Conservation (phyloP, 2,797 vertebrate species). For the Dendrocincla tyrannina region DNA sequence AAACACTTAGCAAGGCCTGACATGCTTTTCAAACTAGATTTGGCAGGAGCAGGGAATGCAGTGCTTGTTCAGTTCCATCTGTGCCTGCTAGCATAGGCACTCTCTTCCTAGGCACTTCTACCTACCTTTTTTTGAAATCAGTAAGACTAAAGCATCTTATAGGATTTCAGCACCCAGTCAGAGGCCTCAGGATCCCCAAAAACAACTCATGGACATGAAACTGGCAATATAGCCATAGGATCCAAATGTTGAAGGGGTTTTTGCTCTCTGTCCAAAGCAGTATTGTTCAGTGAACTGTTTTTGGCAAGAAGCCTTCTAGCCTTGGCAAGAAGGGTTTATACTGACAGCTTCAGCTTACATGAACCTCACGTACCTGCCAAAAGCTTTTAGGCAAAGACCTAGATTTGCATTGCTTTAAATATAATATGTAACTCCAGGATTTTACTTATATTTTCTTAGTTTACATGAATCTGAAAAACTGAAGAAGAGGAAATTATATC, state of each 20-base stretch:
- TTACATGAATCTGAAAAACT: background rate
- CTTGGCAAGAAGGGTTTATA: slow-evolving; percentile 7
- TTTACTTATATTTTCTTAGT: slow-evolving; percentile 1
- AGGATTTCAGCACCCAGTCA: background rate
- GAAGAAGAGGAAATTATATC: background rate
- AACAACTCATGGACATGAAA: background rate
- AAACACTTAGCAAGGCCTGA: background rate
- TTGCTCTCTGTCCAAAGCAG: background rate
- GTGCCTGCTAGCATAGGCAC: background rate
- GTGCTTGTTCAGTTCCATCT: background rate
- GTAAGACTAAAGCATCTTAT: background rate
- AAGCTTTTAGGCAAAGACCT: slow-evolving; percentile 37
- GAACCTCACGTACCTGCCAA: slow-evolving; percentile 44
- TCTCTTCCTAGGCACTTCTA: background rate
- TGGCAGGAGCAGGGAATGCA: background rate
- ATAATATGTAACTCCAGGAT: background rate
- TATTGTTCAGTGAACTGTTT: background rate
- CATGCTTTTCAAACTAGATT: background rate
- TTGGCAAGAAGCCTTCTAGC: background rate
- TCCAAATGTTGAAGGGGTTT: background rate
- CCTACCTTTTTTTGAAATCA: background rate
- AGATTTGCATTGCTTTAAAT: slow-evolving; percentile 45
- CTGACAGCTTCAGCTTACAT: slow-evolving; percentile 36
- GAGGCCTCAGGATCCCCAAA: background rate
- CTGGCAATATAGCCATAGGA: background rate